Base-by-base conservation (phyloP, 2,888 invertebrate species). In the Gortyna flavago region DNA sequence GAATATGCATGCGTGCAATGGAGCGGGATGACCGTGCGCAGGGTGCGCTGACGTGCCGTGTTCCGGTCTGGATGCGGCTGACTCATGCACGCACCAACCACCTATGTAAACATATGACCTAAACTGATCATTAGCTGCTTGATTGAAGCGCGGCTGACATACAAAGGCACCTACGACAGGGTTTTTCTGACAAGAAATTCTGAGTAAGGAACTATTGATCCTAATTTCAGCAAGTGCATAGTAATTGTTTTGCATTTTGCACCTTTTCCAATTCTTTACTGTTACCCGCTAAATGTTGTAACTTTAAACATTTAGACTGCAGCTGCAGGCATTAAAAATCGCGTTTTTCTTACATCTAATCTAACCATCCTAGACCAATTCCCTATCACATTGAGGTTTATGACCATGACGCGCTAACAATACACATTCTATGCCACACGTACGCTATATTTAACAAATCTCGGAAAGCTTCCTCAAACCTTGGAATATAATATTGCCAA, bases 1-100 rank as follows among this genome's bases (percentile, higher is more conserved):
- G 89, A 88, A 91, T 93, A 92, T 91, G 91, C 86, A 89, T 88
- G 85, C 79, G 89, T 92, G 93, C 93, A 93, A 88, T 93, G 92
- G 88, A 90, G 94, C 93, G 93, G 90, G 92, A 92, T 93, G 94
- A 93, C 93, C 93, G 91, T 87, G 90, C 59, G 78, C 72, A 80
- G 88, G 87, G 83, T 88, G 88, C 87, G 87, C 86, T 89, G 89
- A 87, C 91, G 71, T 70, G 67, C 54, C 54, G 84, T 86, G 91
- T 95, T 95, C 94, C 95, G 95, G 93, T 93, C 93, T 91, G 87
- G 90, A 92, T 90, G 87, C 85, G 85, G 74, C 89, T 91, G 89
- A 92, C 89, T 91, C 92, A 90, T 86, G 85, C 79, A 80, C 84
- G 76, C 80, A 81, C 69, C 72, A 71, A 48, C 73, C 18, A 67